phyloP scores from a whole-genome alignment of 2,113 vertebrate genomes.

The Brachionichthys hirsutus region DNA sequence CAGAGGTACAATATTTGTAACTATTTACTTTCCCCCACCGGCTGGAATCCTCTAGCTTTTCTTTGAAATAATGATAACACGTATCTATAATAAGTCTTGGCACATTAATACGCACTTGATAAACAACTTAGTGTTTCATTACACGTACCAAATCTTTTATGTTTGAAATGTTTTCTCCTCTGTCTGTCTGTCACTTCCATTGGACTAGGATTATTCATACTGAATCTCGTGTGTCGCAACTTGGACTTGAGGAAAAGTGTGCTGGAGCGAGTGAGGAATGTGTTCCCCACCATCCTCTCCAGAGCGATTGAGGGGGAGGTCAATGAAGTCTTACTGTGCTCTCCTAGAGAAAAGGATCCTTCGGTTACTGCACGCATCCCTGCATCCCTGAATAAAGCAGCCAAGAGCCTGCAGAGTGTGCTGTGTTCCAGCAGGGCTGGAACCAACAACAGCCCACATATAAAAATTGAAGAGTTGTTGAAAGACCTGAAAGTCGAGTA shows the following conservation, averaged over 20 bases:
- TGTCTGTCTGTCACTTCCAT: not conserved
- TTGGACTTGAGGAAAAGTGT: conserved; percentile 79
- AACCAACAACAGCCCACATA: conserved; percentile 70
- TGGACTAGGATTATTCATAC: conserved; percentile 86
- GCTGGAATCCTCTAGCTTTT: not conserved
- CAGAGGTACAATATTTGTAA: conserved; percentile 76
- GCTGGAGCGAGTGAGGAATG: conserved; percentile 73
- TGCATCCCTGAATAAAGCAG: conserved; percentile 69
- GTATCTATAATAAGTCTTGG: not conserved
- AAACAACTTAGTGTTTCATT: not conserved
- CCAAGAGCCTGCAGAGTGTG: conserved; percentile 77
- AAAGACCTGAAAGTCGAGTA: conserved; percentile 82
- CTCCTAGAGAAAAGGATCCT: conserved; percentile 6
- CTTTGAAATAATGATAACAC: not conserved
- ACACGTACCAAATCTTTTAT: not conserved
- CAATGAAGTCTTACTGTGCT: conserved; percentile 81
- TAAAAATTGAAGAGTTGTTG: conserved; percentile 82
- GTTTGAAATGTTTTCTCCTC: conserved; percentile 1
- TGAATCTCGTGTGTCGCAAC: conserved; percentile 94
- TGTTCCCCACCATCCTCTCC: conserved; percentile 83
- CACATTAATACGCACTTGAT: not conserved
- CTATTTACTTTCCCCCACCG: not conserved
- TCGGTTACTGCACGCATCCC: conserved; percentile 24
- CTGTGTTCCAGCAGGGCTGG: conserved; percentile 68
- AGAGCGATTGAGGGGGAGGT: conserved; percentile 87